Evolutionary conservation across 2,888 invertebrate species (phyloP).

Genomic region (Anaspis maculata): DNA sequence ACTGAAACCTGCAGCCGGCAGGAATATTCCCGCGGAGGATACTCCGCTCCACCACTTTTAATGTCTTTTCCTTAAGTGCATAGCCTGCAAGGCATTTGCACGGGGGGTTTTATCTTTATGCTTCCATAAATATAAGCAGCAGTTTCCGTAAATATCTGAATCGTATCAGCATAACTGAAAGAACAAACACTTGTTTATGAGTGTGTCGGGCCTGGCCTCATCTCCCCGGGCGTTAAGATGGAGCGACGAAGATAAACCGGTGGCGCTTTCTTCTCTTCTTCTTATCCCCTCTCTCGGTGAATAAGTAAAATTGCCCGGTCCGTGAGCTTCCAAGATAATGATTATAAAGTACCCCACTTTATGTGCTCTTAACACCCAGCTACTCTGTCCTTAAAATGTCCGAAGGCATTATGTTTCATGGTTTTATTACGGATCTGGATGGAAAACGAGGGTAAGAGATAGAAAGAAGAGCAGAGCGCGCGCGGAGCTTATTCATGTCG

Average conservation of each 20-base stretch:
- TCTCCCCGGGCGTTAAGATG: conserved; percentile 21
- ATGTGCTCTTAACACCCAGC: conserved; percentile 32
- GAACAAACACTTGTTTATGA: conserved; percentile 23
- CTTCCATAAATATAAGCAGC: conserved; percentile 10
- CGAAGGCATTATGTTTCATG: conserved; percentile 29
- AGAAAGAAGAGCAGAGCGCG: no score
- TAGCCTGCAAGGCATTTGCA: no score
- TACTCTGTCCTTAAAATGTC: conserved; percentile 29
- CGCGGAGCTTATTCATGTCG: no score
- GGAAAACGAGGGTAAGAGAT: conserved; percentile 8
- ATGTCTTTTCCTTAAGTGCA: no score
- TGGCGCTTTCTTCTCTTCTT: no score
- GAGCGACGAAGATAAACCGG: conserved; percentile 21
- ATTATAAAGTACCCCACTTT: conserved; percentile 35
- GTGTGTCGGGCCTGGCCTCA: conserved; percentile 10
- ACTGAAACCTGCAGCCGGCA: no score
- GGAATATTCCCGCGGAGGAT: no score
- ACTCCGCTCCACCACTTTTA: no score
- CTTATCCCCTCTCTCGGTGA: conserved; percentile 10
- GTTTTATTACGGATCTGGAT: conserved; percentile 22
- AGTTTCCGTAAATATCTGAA: conserved; percentile 11
- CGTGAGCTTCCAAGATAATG: conserved; percentile 31
- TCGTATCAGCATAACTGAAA: conserved; percentile 19
- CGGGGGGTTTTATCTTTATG: conserved; percentile 13
- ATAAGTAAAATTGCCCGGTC: conserved; percentile 29